Evolutionary conservation across 2,888 invertebrate genomes (phyloP), one percentile per base, ranked within the genome.

Genomic region (Drosophila paracracens): DNA sequence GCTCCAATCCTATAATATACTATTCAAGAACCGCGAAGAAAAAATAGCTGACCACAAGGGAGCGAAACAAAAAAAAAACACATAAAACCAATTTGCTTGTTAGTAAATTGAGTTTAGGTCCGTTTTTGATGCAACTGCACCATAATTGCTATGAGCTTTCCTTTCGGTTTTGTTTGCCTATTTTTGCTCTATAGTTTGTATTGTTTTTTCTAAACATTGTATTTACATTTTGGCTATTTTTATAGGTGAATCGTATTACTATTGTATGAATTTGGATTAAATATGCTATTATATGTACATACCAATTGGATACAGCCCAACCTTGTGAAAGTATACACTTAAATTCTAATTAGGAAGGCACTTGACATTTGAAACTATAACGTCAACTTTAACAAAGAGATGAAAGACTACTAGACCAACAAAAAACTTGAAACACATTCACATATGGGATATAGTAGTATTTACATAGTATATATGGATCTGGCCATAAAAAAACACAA

Each of bases 331-430:
- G 27, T 70, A 73, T 36, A 56, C 40, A 63, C 83, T 89, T 89
- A 86, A 74, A 74, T 78, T 61, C 83, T 87, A 89, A 75, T 83
- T 72, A 83, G 87, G 83, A 87, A 87, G 87, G 87, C 87, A 87
- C 87, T 87, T 89, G 75, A 83, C 79, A 85, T 81, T 82, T 74
- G 33, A 84, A 82, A 89, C 68, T 63, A 83, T 73, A 75, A 64
- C 64, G 76, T 75, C 65, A 73, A 75, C 64, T 64, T 67, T 46
- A 85, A 79, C 74, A 70, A 70, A 76, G 51, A 63, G 61, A 66
- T 58, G 59, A 70, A 21, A 76, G 59, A 62, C 36, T 52, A 58
- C 31, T 31, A 65, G 48, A 57, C 56, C 11, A 31, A 29, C 58
- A 33, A 27, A 46, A 61, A 58, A 66, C 25, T n/a, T 38, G 35